These are phyloP conservation scores for Hoplodrina ambigua DNA, from an alignment of 2,888 invertebrate genomes.

Conservation along the genomic window DNA sequence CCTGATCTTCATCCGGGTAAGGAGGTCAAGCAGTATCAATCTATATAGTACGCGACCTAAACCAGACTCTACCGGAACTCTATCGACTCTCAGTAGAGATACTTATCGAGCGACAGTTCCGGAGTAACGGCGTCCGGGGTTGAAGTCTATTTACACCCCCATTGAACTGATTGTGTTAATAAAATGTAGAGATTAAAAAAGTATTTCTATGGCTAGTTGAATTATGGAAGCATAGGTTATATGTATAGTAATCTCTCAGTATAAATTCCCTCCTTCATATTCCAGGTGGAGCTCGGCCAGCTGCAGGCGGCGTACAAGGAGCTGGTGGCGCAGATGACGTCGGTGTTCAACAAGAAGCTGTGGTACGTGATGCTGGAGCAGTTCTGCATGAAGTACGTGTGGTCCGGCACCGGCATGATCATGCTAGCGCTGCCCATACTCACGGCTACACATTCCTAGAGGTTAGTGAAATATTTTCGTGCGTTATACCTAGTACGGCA, in stretches of 20 bases:
- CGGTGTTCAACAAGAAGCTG: slow-evolving; percentile 96
- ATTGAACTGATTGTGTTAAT: neutral
- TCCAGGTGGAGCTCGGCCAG: slow-evolving; percentile 96
- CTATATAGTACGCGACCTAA: slow-evolving; percentile 54
- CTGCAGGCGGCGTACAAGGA: slow-evolving; percentile 95
- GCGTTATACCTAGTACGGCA: no score
- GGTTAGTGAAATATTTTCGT: no score
- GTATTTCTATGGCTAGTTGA: no score
- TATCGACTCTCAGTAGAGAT: slow-evolving; percentile 29
- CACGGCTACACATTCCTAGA: slow-evolving; percentile 81
- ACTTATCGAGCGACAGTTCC: slow-evolving; percentile 53
- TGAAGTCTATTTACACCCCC: slow-evolving; percentile 36
- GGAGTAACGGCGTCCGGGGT: slow-evolving; percentile 50
- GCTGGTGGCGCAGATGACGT: slow-evolving; percentile 95
- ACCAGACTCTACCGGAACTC: slow-evolving; percentile 27
- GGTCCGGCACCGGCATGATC: slow-evolving; percentile 98
- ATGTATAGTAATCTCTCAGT: no score
- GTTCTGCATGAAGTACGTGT: slow-evolving; percentile 99
- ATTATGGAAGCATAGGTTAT: no score
- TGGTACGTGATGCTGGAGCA: slow-evolving; percentile 99
- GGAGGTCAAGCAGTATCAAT: slow-evolving; percentile 50
- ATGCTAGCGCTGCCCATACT: slow-evolving; percentile 98
- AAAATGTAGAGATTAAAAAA: neutral
- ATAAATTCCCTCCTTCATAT: no score
- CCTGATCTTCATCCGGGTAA: slow-evolving; percentile 10